phyloP scores from a whole-genome alignment of 2,888 invertebrate species.

The Sussaba pulchella region DNA sequence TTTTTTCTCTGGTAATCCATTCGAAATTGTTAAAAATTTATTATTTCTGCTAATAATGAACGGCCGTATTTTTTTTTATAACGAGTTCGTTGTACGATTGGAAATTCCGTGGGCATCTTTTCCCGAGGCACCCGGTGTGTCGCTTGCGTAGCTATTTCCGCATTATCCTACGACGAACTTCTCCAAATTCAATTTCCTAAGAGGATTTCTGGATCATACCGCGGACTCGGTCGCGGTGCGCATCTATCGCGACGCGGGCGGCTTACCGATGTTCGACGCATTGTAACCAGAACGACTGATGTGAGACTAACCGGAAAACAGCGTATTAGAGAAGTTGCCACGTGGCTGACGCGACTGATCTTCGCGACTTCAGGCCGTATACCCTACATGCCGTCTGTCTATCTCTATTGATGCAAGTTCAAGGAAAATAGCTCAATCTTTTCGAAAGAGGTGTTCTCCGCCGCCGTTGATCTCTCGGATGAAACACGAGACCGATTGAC shows the following conservation, averaged over 20 bases:
- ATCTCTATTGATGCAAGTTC: no score
- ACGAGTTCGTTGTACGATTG: not conserved
- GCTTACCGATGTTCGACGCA: not conserved
- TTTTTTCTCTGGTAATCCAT: not conserved
- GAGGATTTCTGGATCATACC: slow-evolving; percentile 24
- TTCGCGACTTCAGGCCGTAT: slow-evolving; percentile 1
- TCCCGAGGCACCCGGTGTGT: not conserved
- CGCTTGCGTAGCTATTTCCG: not conserved
- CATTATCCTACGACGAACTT: slow-evolving; percentile 24
- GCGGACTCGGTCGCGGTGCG: not conserved
- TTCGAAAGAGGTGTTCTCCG: no score
- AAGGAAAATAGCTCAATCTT: no score
- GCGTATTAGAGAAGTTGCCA: slow-evolving; percentile 14
- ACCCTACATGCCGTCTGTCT: no score
- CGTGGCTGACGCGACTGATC: slow-evolving; percentile 10
- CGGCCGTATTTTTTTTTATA: not conserved
- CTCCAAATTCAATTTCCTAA: slow-evolving; percentile 38
- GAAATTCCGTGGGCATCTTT: not conserved
- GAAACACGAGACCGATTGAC: no score
- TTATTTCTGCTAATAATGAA: no score
- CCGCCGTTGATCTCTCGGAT: no score
- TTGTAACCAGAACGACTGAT: not conserved
- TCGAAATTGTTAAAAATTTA: no score
- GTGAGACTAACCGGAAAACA: slow-evolving; percentile 20
- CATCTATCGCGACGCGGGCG: not conserved